These are phyloP conservation scores for Chionodraco myersi DNA, from an alignment of 2,113 vertebrate genomes.

Conservation along the genomic window DNA sequence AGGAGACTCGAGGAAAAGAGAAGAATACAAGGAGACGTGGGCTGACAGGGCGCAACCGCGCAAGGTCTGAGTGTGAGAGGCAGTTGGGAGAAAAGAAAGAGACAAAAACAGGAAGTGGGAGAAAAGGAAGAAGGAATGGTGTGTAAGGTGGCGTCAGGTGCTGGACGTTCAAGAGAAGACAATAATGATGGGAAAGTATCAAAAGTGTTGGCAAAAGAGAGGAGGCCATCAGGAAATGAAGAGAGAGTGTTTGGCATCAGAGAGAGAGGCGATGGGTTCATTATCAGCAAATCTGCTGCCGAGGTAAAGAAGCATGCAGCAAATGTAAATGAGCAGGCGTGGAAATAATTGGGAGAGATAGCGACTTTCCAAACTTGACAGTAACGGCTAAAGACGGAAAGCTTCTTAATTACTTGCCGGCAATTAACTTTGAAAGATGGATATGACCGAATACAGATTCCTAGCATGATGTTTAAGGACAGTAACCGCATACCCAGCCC, in stretches of 20 bases:
- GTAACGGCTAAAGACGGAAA: constrained; percentile 17
- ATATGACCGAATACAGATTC: background rate
- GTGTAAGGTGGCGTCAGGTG: background rate
- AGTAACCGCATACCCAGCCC: background rate
- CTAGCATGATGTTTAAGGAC: background rate
- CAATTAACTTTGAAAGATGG: constrained; percentile 2
- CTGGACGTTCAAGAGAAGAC: background rate
- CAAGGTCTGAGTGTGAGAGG: constrained; percentile 37
- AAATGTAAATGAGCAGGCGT: constrained; percentile 53
- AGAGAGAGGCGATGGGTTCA: background rate
- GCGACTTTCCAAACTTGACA: constrained; percentile 1
- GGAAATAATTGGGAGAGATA: constrained; percentile 61
- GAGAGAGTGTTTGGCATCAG: background rate
- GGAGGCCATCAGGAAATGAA: background rate
- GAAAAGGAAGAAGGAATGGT: background rate
- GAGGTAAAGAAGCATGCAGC: constrained; percentile 52
- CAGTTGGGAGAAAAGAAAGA: constrained; percentile 7
- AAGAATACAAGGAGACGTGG: constrained; percentile 5
- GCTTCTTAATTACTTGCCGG: background rate
- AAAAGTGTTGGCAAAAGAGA: background rate
- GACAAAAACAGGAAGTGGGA: background rate
- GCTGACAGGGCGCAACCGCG: constrained; percentile 10
- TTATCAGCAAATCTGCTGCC: constrained; percentile 36
- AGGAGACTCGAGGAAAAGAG: background rate
- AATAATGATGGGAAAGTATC: constrained; percentile 1